Conservation (phyloP, 2,113 vertebrate genomes). For the Carassius carassius region DNA sequence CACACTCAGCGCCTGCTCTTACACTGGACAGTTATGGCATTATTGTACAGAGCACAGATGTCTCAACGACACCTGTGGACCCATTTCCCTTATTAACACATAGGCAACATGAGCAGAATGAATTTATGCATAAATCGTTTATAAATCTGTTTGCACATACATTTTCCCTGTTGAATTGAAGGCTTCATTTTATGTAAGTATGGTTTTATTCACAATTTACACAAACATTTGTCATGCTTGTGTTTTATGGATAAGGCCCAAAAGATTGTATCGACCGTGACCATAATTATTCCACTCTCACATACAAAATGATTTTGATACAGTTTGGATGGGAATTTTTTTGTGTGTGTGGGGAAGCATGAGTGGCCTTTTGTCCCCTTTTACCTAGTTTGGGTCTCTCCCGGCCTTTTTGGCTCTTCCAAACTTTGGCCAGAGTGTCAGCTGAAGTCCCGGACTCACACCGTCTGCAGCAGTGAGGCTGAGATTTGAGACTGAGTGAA, state of each 20-base stretch:
- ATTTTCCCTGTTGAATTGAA: slow-evolving; percentile 1
- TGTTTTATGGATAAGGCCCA: not conserved
- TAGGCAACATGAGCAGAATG: slow-evolving; percentile 23
- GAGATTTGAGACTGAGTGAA: slow-evolving; percentile 69
- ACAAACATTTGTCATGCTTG: not conserved
- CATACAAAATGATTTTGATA: not conserved
- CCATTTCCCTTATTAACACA: slow-evolving; percentile 37
- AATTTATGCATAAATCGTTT: not conserved
- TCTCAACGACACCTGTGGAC: slow-evolving; percentile 31
- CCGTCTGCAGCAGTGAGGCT: slow-evolving; percentile 36
- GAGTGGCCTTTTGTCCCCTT: not conserved
- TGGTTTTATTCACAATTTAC: not conserved
- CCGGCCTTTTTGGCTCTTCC: slow-evolving; percentile 23
- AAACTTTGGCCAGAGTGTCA: slow-evolving; percentile 41
- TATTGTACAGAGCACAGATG: slow-evolving; percentile 51
- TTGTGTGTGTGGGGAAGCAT: not conserved
- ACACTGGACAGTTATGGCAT: slow-evolving; percentile 44
- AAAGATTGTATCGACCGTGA: not conserved
- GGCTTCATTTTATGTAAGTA: slow-evolving; percentile 1
- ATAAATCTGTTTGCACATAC: not conserved
- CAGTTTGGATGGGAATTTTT: not conserved
- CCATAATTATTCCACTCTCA: not conserved
- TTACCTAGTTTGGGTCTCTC: slow-evolving; percentile 7
- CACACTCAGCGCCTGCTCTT: slow-evolving; percentile 46
- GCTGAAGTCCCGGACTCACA: slow-evolving; percentile 42